Evolutionary conservation across 2,797 vertebrate species (phyloP), one percentile per base, ranked within the genome.

Genomic region (Notolabrus celidotus): DNA sequence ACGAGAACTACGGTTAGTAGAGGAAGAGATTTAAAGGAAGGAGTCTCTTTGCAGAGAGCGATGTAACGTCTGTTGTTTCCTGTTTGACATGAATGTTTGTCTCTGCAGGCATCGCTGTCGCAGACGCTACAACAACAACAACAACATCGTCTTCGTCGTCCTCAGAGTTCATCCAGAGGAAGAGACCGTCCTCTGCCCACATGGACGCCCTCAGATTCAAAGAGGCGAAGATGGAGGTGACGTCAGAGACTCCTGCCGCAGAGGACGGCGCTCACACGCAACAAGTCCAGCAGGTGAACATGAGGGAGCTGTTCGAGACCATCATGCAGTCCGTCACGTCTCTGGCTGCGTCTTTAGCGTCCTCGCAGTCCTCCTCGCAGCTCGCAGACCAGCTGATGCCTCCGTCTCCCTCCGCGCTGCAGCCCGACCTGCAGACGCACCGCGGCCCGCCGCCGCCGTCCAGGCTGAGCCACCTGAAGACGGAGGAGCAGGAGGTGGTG

Each of bases 241-340:
- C 12, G 0, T 58, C 38, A 2, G 54, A 49, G 0, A 0, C 16
- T 0, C 36, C 14, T 1, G 42, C 15, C 0, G 1, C 36, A 2
- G 69, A 58, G 16, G 31, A 59, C 3, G 0, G 38, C 1, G 4
- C 9, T 0, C 65, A 49, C 12, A 36, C 4, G 0, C 71, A 33
- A 0, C 72, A 56, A 0, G 34, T 3, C 7, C 61, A 60, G 2
- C 71, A 58, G 0, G 10, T 20, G 0, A 58, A 74, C 66, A 33
- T 76, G 65, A 71, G 52, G 74, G 78, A 81, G 1, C 80, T 83
- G 52, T 67, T 82, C 11, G 83, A 85, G 64, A 62, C 67, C 58
- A 71, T 85, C 71, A 77, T 80, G 80, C 73, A 77, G 19, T 82
- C 80, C 0, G 74, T 80, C 0, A 65, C 73, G 0, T 56, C 79